Base-by-base conservation (phyloP, 2,797 vertebrate species). In the Urocyon cinereoargenteus region DNA sequence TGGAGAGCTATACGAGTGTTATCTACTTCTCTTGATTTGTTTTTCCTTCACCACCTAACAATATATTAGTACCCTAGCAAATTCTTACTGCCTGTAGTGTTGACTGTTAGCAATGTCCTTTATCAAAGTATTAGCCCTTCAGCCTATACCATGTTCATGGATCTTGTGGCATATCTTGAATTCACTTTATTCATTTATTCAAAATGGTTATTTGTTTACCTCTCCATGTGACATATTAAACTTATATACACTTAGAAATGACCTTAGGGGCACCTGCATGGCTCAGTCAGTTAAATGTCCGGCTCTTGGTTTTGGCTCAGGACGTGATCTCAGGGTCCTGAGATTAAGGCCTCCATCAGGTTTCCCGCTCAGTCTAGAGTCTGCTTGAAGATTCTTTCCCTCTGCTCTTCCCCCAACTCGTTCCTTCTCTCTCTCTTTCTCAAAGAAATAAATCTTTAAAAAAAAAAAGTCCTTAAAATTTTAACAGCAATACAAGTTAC, bases 141-240 rank as follows among this genome's bases (percentile, higher is more conserved):
- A 36, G 14, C 24, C 87, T 31, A n/a, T 31, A n/a, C 11, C 9
- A 34, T 12, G 59, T 90, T 19, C 15, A 19, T 75, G 22, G n/a
- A 49, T 57, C 49, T 84, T 51, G 78, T 66, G 64, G 22, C 53
- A 51, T 77, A 70, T 28, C 59, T 53, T 89, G 1, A 92, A 78
- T 82, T 92, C 68, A 83, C 64, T 90, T 90, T 51, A 83, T 34
- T 82, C 21, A 86, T 45, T 85, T 91, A 62, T 11, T 85, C 12
- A 94, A 88, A 93, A 36, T 84, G 5, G 0, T 36, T 85, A 75
- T 13, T 51, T 85, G 36, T 57, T 68, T 89, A 14, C 5, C 6
- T 85, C 28, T 79, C 19, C 14, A 18, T 51, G 31, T 36, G 1
- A 1, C 22, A 21, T 57, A 49, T 57, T 86, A 77, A 86, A 83